These are phyloP conservation scores for Nymphalis c-album DNA, from an alignment of 2,888 invertebrate genomes.

Conservation along the genomic window DNA sequence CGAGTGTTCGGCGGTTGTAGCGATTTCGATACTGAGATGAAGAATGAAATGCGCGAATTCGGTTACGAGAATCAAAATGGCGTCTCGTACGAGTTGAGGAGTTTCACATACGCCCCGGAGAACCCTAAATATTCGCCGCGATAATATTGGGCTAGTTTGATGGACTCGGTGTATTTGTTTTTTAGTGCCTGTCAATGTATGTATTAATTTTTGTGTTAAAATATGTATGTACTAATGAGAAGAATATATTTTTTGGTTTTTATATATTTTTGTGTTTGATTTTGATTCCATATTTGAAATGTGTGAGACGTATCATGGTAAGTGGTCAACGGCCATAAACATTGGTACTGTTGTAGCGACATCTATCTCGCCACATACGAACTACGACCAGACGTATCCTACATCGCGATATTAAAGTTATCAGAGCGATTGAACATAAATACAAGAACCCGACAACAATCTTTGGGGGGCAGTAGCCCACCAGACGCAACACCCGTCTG, in stretches of 20 bases:
- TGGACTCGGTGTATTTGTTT: slow-evolving; percentile 37
- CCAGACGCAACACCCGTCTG: too few relatives aligned
- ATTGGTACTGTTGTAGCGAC: too few relatives aligned
- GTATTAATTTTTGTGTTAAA: slow-evolving; percentile 54
- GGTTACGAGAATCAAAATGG: slow-evolving; percentile 72
- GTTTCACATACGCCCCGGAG: slow-evolving; percentile 92
- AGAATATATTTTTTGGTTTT: slow-evolving; percentile 76
- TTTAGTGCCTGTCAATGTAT: slow-evolving; percentile 47
- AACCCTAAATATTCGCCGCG: slow-evolving; percentile 93
- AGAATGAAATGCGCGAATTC: slow-evolving; percentile 51
- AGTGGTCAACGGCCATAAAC: too few relatives aligned
- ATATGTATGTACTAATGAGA: slow-evolving; percentile 65
- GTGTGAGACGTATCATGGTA: background rate
- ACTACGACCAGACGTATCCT: too few relatives aligned
- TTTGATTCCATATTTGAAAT: slow-evolving; percentile 5
- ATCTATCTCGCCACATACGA: too few relatives aligned
- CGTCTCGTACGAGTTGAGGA: slow-evolving; percentile 90
- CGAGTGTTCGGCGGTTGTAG: slow-evolving; percentile 71
- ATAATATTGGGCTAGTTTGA: slow-evolving; percentile 53
- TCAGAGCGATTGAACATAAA: too few relatives aligned
- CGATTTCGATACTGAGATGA: slow-evolving; percentile 55
- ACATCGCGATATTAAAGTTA: too few relatives aligned
- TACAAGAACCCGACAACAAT: too few relatives aligned
- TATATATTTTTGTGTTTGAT: slow-evolving; percentile 48
- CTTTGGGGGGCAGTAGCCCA: too few relatives aligned